phyloP scores from a whole-genome alignment of 1,140 invertebrate species.

The Galleria mellonella region DNA sequence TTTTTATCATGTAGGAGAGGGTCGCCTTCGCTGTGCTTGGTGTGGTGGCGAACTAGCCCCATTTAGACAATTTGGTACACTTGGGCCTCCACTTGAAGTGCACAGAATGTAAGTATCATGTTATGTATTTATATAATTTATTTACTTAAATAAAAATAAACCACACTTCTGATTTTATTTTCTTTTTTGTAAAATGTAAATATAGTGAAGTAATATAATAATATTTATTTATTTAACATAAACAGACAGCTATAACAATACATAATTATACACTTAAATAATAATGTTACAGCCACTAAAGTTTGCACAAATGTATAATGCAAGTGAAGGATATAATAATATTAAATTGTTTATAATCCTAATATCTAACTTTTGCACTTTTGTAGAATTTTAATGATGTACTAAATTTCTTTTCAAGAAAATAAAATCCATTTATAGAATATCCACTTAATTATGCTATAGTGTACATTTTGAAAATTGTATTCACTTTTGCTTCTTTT shows the following conservation, averaged over 20 bases:
- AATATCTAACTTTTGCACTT: too few species aligned
- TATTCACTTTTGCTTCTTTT: not conserved
- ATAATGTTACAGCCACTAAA: too few species aligned
- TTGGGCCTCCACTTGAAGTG: constrained; percentile 85
- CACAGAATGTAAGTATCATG: constrained; percentile 73
- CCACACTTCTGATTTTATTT: too few species aligned
- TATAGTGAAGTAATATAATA: too few species aligned
- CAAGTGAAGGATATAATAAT: not conserved
- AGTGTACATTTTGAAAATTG: too few species aligned
- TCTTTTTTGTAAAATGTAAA: too few species aligned
- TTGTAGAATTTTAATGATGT: too few species aligned
- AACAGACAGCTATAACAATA: too few species aligned
- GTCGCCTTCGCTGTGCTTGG: constrained; percentile 88
- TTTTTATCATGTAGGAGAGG: constrained; percentile 82
- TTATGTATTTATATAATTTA: not conserved
- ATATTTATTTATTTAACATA: not conserved
- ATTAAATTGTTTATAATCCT: not conserved
- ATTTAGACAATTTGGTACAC: constrained; percentile 80
- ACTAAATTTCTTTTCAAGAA: too few species aligned
- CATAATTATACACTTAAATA: too few species aligned
- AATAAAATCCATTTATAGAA: too few species aligned
- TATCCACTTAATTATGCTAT: too few species aligned
- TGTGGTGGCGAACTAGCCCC: constrained; percentile 81
- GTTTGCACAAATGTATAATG: not conserved
- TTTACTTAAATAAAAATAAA: not conserved